Conservation (phyloP, 2,113 vertebrate genomes). For the Eulemur macaco region DNA sequence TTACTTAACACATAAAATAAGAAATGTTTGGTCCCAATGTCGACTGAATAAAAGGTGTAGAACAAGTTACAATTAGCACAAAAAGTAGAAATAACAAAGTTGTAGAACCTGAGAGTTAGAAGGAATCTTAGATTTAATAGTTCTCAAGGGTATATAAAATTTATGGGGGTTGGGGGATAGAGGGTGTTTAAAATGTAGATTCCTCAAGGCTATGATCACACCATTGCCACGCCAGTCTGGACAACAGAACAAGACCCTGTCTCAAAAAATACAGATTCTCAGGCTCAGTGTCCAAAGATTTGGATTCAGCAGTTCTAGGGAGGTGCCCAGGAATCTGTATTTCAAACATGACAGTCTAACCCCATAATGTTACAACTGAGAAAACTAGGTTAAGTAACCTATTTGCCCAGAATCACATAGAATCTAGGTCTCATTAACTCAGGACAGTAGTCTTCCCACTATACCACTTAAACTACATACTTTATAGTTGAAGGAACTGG, state of each 20-base stretch:
- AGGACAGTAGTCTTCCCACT: not conserved
- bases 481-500: conserved; percentile 33
- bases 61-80: not conserved
- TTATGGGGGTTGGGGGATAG: not conserved
- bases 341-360: conserved; percentile 33
- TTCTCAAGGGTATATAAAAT: conserved; percentile 12
- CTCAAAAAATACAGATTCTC: not conserved
- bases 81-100: not conserved
- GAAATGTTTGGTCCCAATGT: not conserved
- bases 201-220: not conserved
- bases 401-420: not conserved
- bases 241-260: too few species aligned
- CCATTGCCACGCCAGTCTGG: too few species aligned
- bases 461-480: conserved; percentile 6
- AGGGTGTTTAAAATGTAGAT: not conserved
- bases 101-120: not conserved
- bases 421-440: conserved; percentile 5
- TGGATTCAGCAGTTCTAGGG: not conserved
- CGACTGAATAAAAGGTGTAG: not conserved
- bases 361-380: not conserved
- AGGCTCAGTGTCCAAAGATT: not conserved
- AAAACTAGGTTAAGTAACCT: not conserved
- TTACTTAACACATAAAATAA: conserved; percentile 25
- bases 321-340: not conserved
- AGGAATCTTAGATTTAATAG: not conserved